Base-by-base conservation (phyloP, 2,797 vertebrate genomes). In the Cossypha polioptera region DNA sequence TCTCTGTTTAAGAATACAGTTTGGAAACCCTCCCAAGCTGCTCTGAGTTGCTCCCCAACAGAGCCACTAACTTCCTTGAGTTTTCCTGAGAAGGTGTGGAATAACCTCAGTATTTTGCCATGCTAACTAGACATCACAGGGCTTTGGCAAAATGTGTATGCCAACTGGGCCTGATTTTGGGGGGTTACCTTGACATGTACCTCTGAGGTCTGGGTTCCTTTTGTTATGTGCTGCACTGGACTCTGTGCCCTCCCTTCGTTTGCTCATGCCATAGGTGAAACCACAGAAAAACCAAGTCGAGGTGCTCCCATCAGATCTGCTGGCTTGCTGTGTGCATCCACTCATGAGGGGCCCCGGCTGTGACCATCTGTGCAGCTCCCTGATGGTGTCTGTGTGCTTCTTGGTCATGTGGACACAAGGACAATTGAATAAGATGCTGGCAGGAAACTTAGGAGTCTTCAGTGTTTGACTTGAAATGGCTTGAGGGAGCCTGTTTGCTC, bases 281-380 rank as follows among this genome's bases (percentile, higher is more conserved):
- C 17, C 20, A 24, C 48, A 51, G 47, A 1, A 9, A 88, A 88
- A 78, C 3, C 18, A 55, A 69, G 79, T 28, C 1, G 16, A 67
- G 22, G 7, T 53, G 57, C 5, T 85, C 16, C n/a, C 12, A 16
- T 48, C 25, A 67, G 45, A 33, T 42, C 28, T 59, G 62, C 24
- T 42, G 33, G 18, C n/a, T 40, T 3, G 9, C 31, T 51, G 4
- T 58, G 45, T 2, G 1, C 5, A 26, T 18, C 29, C 35, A 20
- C 5, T 59, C 18, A 7, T 28, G 55, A 84, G 66, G 10, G 2
- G 3, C 13, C 13, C 43, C 16, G 31, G n/a, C 16, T 84, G 35
- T 53, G 51, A 31, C 31, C 4, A 1, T 0, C 0, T 53, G 17
- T 43, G 14, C 18, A 55, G 18, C 8, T 31, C 80, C 29, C 24